A percentile compares a stretch with the other conserved stretches of the same genome.
Evolutionary conservation across 2,113 vertebrate species (phyloP).

Genomic region (Cercocebus atys): DNA sequence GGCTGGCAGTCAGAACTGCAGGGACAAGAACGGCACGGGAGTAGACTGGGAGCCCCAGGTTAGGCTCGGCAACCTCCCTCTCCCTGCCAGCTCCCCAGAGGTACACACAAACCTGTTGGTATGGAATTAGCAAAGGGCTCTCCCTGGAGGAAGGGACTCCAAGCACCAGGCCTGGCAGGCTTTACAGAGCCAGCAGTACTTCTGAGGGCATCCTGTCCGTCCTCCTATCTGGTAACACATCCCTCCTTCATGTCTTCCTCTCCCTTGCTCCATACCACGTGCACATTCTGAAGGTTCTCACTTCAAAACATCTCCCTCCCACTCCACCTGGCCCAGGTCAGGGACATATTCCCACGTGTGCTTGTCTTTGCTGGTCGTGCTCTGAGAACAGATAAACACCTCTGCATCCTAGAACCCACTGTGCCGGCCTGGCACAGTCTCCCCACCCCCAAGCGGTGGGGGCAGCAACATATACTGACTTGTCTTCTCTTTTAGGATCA

Average conservation of each 20-base stretch:
- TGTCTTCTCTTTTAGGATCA: background rate
- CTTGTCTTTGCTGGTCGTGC: background rate
- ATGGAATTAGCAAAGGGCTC: slow-evolving; percentile 25
- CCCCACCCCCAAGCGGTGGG: background rate
- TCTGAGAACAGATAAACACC: background rate
- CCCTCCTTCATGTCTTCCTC: background rate
- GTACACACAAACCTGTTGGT: slow-evolving; percentile 45
- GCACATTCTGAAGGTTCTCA: background rate
- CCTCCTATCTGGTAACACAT: background rate
- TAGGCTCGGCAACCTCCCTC: background rate
- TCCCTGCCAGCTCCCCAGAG: slow-evolving; percentile 22
- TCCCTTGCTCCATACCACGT: background rate
- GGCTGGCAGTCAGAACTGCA: background rate
- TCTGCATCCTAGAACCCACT: background rate
- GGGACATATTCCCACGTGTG: background rate
- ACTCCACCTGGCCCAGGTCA: background rate
- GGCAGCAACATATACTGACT: background rate
- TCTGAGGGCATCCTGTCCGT: background rate
- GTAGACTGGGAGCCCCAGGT: background rate
- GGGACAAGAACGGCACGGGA: background rate
- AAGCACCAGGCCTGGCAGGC: background rate
- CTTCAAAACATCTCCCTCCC: background rate
- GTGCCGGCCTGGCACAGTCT: background rate
- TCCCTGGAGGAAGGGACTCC: slow-evolving; percentile 36
- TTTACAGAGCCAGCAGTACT: background rate